These are phyloP conservation scores for Pituophis catenifer DNA, from an alignment of 2,113 vertebrate genomes.

Conservation along the genomic window DNA sequence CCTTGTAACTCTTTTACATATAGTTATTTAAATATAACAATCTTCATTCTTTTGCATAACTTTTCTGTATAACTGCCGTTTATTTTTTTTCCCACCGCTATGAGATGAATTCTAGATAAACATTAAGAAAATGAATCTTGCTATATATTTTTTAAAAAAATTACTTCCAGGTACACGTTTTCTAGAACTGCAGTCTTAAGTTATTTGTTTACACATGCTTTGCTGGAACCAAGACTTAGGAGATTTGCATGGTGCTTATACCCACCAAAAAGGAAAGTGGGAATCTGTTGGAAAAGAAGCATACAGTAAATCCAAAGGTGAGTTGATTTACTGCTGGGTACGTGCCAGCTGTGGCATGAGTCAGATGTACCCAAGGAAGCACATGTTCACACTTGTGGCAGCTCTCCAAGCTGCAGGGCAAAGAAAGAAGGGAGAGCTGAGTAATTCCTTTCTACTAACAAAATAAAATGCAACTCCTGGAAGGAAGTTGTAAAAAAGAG, in stretches of 20 bases:
- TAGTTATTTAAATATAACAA: background rate
- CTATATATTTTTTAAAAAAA: background rate
- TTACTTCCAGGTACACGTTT: background rate
- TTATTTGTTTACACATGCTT: background rate
- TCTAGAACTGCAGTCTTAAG: background rate
- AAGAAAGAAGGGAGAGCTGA: background rate
- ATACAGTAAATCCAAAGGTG: background rate
- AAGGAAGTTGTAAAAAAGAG: background rate
- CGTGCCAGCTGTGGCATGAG: background rate
- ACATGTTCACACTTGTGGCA: slow-evolving; percentile 15
- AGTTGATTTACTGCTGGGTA: background rate
- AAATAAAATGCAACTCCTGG: background rate
- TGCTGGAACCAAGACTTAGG: background rate
- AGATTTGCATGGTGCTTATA: background rate
- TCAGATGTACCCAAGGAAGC: slow-evolving; percentile 8
- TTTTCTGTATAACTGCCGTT: background rate
- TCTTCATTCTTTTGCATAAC: background rate
- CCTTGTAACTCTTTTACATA: background rate
- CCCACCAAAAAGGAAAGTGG: background rate
- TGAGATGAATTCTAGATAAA: background rate
- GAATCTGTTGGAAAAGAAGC: background rate
- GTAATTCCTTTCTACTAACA: background rate
- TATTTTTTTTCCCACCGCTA: background rate
- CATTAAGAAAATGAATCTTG: background rate
- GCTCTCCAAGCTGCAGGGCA: background rate